Percentiles rank a stretch among this genome's conserved stretches.
phyloP scores from a whole-genome alignment of 2,888 invertebrate genomes.

The Drosophila meridiana region DNA sequence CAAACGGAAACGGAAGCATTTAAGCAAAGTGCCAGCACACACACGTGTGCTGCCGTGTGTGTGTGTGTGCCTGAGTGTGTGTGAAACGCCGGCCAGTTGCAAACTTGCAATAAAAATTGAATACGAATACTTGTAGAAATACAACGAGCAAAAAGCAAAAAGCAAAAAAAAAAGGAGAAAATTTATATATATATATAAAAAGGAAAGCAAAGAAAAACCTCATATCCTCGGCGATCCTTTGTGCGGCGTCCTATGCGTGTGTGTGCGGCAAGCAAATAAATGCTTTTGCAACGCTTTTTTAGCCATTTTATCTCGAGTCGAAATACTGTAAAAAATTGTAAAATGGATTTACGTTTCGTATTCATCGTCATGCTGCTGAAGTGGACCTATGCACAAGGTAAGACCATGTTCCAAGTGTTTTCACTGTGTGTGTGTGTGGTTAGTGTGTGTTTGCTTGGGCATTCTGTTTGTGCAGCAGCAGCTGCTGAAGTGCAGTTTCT shows the following conservation, averaged over 20 bases:
- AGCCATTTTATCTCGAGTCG: constrained; percentile 76
- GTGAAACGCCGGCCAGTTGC: constrained; percentile 31
- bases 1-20: constrained; percentile 68
- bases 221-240: constrained; percentile 34
- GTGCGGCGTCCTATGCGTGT: constrained; percentile 16
- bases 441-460: constrained; percentile 43
- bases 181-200: background rate
- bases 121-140: constrained; percentile 37
- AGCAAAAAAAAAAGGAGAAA: background rate
- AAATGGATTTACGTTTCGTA: constrained; percentile 83
- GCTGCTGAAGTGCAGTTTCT: constrained; percentile 53
- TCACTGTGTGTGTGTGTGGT: constrained; percentile 26
- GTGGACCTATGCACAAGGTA: constrained; percentile 83
- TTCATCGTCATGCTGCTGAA: constrained; percentile 83
- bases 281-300: constrained; percentile 77
- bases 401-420: constrained; percentile 46
- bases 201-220: constrained; percentile 10
- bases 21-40: constrained; percentile 60
- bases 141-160: background rate
- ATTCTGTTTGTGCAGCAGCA: constrained; percentile 68
- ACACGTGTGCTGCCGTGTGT: constrained; percentile 22
- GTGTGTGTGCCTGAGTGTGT: constrained; percentile 22
- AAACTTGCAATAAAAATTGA: constrained; percentile 62
- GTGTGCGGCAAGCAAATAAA: constrained; percentile 71
- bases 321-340: constrained; percentile 76